Base-by-base conservation (phyloP, 2,797 vertebrate genomes). In the Leontocebus nigricollis region DNA sequence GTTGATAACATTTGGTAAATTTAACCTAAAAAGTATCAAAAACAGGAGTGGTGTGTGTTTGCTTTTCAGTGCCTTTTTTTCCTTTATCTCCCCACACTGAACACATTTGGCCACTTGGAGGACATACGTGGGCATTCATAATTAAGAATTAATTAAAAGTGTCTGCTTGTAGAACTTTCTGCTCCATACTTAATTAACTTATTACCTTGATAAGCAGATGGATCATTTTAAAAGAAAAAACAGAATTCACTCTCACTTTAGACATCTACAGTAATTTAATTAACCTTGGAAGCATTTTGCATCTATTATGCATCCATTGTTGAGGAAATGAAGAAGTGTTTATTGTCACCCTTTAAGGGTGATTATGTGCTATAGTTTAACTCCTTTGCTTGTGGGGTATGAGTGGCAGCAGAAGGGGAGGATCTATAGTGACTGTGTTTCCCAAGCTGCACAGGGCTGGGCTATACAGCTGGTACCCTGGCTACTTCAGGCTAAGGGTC, bases 61-160 rank as follows among this genome's bases (percentile, higher is more conserved):
- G 33, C 17, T 86, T 64, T 46, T 77, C 27, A 10, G 14, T 72
- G n/a, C 55, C 33, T 26, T 93, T 93, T 93, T 92, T 67, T 4
- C 26, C n/a, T 77, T 67, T 77, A 67, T 83, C 79, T 93, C 75
- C 44, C n/a, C 9, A 36, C 46, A 39, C 4, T 33, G 15, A 70
- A 59, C 30, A 12, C 82, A 94, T 97, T 93, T 96, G 59, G 57
- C 26, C n/a, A n/a, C 80, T 94, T 93, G 64, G n/a, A 92, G 61
- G 27, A 82, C 24, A 14, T 93, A 44, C 1, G 0, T 95, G 81
- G 67, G 52, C 39, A 86, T 94, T 92, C 55, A 46, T 97, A 92
- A 98, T 95, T 92, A 93, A 92, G 82, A 94, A 90, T 93, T 95
- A 97, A 94, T 97, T 95, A 73, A 55, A 96, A 95, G 30, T 94